Conservation (phyloP, 64 coral and sea anemone genomes). For the Pachyseris speciosa region DNA sequence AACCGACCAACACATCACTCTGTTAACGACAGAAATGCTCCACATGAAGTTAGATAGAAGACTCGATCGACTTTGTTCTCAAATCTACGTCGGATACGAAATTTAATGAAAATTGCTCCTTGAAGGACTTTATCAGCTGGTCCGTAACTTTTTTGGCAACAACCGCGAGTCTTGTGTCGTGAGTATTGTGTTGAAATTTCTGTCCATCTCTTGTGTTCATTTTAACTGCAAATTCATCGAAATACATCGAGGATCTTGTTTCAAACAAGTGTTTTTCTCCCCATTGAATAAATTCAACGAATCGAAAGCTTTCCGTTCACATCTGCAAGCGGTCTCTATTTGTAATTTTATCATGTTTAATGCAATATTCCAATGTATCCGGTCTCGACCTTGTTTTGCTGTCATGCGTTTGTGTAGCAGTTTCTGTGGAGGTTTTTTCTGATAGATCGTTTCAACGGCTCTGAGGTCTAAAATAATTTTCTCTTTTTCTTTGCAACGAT, state of each 20-base stretch:
- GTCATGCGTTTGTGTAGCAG: neutral
- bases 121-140: slow-evolving; percentile 1
- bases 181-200: neutral
- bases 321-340: neutral
- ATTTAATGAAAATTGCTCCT: neutral
- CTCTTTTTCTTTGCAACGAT: neutral
- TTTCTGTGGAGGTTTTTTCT: neutral
- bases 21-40: neutral
- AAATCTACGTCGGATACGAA: neutral
- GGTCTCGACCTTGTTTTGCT: neutral
- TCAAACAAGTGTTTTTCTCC: too few species aligned
- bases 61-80: neutral
- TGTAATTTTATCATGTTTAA: slow-evolving; percentile 3
- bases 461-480: neutral
- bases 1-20: neutral
- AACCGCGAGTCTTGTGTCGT: neutral
- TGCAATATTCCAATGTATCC: slow-evolving; percentile 19
- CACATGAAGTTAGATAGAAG: neutral
- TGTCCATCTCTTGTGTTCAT: neutral
- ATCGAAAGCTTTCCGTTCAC: neutral
- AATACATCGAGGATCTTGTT: neutral
- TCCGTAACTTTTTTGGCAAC: neutral
- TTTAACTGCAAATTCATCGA: neutral
- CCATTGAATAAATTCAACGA: neutral
- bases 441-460: neutral